Conservation (phyloP, 53 echinoderm and acorn worm species). For the Patiria pectinifera region DNA sequence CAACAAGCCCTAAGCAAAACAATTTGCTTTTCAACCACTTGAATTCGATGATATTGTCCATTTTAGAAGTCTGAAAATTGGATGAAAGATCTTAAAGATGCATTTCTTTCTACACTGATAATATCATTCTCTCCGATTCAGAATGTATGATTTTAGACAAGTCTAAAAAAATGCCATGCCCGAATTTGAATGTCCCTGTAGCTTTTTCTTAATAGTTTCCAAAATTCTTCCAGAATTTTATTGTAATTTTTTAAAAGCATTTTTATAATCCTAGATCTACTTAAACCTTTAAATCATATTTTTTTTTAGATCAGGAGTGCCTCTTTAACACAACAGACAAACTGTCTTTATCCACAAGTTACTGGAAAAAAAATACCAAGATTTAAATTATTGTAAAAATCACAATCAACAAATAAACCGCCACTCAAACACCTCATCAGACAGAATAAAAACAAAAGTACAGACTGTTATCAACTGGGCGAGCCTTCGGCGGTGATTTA, state of each 20-base stretch:
- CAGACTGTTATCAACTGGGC: neutral
- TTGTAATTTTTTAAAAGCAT: neutral
- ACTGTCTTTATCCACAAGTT: neutral
- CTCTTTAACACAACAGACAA: neutral
- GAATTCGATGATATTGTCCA: too few relatives aligned
- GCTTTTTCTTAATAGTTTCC: too few relatives aligned
- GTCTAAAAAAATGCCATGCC: too few relatives aligned
- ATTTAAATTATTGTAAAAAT: neutral
- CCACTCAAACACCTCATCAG: neutral
- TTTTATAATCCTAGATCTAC: neutral
- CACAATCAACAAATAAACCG: neutral
- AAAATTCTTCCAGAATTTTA: neutral
- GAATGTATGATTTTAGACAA: too few relatives aligned
- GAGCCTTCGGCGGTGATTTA: neutral
- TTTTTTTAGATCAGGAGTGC: neutral
- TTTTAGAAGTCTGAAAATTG: too few relatives aligned
- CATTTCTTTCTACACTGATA: too few relatives aligned
- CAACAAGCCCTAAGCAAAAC: too few relatives aligned
- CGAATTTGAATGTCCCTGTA: too few relatives aligned
- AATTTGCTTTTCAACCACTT: too few relatives aligned
- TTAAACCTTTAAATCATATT: neutral
- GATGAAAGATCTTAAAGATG: too few relatives aligned
- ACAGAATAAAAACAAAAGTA: neutral
- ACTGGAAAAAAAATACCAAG: neutral
- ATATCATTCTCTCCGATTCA: too few relatives aligned